Percentiles rank a stretch among this genome's conserved stretches.
Conservation (phyloP, 2,888 invertebrate species). For the Chrysolina oricalcia region DNA sequence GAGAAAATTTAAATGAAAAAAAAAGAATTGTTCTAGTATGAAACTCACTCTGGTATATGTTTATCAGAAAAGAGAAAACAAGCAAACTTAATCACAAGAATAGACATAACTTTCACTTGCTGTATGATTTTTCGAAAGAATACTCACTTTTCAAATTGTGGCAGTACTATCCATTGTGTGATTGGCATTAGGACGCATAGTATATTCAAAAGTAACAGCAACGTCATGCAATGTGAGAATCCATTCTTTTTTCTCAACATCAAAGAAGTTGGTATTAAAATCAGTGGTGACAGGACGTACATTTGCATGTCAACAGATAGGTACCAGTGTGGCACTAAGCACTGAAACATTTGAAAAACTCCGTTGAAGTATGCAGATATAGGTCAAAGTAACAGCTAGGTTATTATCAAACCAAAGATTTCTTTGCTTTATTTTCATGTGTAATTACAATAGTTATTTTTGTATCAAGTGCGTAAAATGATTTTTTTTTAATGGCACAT, state of each 20-base stretch:
- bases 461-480: no score
- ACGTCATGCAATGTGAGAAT: slow-evolving; percentile 45
- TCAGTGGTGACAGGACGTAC: slow-evolving; percentile 64
- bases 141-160: slow-evolving; percentile 53
- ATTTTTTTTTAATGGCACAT: no score
- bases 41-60: no score
- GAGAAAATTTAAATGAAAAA: no score
- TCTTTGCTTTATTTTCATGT: no score
- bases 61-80: background rate
- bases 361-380: no score
- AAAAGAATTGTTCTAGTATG: no score
- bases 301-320: slow-evolving; percentile 68
- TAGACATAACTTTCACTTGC: background rate
- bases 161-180: slow-evolving; percentile 43
- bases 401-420: no score
- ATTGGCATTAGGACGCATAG: slow-evolving; percentile 46
- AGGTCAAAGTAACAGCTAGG: no score
- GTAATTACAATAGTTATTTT: no score
- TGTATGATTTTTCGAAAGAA: background rate
- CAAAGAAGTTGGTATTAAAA: slow-evolving; percentile 62
- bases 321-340: slow-evolving; percentile 67
- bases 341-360: slow-evolving; percentile 57
- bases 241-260: slow-evolving; percentile 45
- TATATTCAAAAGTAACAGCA: slow-evolving; percentile 47
- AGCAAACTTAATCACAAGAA: background rate